phyloP scores from a whole-genome alignment of 2,797 vertebrate genomes.

The Arrhamphus sclerolepis region DNA sequence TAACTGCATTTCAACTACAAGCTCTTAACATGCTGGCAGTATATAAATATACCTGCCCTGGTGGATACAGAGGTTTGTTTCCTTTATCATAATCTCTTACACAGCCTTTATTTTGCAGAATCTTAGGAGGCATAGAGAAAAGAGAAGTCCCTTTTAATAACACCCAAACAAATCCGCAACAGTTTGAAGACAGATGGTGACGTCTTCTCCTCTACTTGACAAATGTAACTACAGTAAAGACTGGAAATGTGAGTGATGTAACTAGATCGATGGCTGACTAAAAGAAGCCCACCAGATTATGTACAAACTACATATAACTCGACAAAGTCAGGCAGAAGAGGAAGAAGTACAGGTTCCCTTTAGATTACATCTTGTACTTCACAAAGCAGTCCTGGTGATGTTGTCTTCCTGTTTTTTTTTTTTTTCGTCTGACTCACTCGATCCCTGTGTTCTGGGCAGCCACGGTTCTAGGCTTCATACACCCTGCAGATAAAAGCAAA shows the following conservation, averaged over 20 bases:
- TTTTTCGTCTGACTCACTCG: constrained; percentile 11
- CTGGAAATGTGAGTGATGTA: constrained; percentile 48
- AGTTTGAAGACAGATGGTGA: constrained; percentile 37
- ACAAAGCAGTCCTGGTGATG: constrained; percentile 55
- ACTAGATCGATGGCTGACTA: constrained; percentile 46
- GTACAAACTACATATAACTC: constrained; percentile 61
- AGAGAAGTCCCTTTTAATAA: constrained; percentile 40
- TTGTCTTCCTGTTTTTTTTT: constrained; percentile 11
- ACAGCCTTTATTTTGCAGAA: constrained; percentile 29
- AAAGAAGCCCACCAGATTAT: constrained; percentile 49
- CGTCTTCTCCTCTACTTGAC: constrained; percentile 37
- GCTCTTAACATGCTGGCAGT: constrained; percentile 25
- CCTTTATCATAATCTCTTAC: constrained; percentile 23
- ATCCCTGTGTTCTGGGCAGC: constrained; percentile 31
- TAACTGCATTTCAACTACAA: constrained; percentile 12
- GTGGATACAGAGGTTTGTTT: constrained; percentile 22
- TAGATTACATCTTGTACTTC: constrained; percentile 56
- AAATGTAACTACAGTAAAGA: constrained; percentile 50
- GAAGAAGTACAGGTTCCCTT: constrained; percentile 57
- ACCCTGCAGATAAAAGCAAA: constrained; percentile 71
- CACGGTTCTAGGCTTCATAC: constrained; percentile 78
- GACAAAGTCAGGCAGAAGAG: constrained; percentile 62
- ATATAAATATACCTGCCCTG: constrained; percentile 32
- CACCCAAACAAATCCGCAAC: constrained; percentile 28
- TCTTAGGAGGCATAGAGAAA: constrained; percentile 32